phyloP scores from a whole-genome alignment of 2,797 vertebrate species.

The Neostethus bicornis region DNA sequence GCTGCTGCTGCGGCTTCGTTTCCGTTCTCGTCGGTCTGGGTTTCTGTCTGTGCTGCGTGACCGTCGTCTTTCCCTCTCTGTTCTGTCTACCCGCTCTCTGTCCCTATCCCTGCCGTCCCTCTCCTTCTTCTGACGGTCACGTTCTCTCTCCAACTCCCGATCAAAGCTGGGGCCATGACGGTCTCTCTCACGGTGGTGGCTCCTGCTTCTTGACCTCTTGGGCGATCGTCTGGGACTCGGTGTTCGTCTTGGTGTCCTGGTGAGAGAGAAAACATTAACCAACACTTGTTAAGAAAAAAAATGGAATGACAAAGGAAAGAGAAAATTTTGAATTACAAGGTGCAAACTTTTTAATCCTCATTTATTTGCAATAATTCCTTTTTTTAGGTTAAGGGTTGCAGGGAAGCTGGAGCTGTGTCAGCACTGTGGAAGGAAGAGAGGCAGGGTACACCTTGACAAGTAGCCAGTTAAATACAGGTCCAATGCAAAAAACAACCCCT shows the following conservation, averaged over 20 bases:
- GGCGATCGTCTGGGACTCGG: slow-evolving; percentile 89
- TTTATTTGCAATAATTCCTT: no score
- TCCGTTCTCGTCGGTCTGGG: slow-evolving; percentile 87
- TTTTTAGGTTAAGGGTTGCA: no score
- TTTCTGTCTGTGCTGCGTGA: slow-evolving; percentile 87
- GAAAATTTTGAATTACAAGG: not conserved
- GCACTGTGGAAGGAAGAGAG: no score
- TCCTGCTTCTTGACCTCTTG: slow-evolving; percentile 93
- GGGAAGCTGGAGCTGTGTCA: no score
- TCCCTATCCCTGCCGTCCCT: slow-evolving; percentile 76
- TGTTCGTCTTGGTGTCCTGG: slow-evolving; percentile 90
- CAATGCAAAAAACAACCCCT: no score
- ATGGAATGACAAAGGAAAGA: not conserved
- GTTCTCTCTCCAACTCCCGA: slow-evolving; percentile 92
- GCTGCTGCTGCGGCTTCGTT: slow-evolving; percentile 86
- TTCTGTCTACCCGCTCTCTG: slow-evolving; percentile 82
- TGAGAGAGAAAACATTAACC: not conserved
- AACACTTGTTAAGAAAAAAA: no score
- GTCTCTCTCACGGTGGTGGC: slow-evolving; percentile 90
- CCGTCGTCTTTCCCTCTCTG: slow-evolving; percentile 85
- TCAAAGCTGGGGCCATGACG: slow-evolving; percentile 93
- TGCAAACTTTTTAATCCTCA: no score
- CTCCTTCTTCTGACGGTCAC: slow-evolving; percentile 82
- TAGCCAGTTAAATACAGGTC: no score
- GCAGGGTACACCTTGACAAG: no score